Conservation (phyloP, 2,797 vertebrate genomes). For the Anas bahamensis region DNA sequence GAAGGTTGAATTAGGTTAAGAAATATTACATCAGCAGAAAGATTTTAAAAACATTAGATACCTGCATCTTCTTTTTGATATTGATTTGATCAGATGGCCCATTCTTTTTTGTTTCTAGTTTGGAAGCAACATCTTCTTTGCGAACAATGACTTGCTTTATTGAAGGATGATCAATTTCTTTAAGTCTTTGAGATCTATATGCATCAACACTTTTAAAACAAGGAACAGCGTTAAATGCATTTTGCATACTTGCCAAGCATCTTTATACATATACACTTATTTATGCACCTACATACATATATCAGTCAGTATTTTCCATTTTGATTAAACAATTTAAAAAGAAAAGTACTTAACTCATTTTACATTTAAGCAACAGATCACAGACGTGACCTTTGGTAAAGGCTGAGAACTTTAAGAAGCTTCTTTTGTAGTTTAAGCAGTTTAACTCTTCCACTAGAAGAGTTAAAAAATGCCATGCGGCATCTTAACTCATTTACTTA, state of each 20-base stretch:
- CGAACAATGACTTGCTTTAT: slow-evolving; percentile 92
- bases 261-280: not conserved
- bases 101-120: slow-evolving; percentile 78
- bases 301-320: not conserved
- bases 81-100: slow-evolving; percentile 77
- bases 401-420: not conserved
- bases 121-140: slow-evolving; percentile 87
- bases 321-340: not conserved
- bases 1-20: not conserved
- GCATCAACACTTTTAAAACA: slow-evolving; percentile 85
- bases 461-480: not conserved
- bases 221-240: not conserved
- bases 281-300: not conserved
- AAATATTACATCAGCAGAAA: not conserved
- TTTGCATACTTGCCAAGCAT: not conserved
- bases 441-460: not conserved
- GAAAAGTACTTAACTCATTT: not conserved
- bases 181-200: slow-evolving; percentile 92
- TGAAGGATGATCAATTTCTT: slow-evolving; percentile 86
- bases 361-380: not conserved
- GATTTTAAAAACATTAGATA: slow-evolving; percentile 42
- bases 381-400: not conserved
- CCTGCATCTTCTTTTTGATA: slow-evolving; percentile 94
- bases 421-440: not conserved
- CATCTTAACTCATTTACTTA: not conserved